phyloP scores from a whole-genome alignment of 2,888 invertebrate species.

The Palloptera scutellata region DNA sequence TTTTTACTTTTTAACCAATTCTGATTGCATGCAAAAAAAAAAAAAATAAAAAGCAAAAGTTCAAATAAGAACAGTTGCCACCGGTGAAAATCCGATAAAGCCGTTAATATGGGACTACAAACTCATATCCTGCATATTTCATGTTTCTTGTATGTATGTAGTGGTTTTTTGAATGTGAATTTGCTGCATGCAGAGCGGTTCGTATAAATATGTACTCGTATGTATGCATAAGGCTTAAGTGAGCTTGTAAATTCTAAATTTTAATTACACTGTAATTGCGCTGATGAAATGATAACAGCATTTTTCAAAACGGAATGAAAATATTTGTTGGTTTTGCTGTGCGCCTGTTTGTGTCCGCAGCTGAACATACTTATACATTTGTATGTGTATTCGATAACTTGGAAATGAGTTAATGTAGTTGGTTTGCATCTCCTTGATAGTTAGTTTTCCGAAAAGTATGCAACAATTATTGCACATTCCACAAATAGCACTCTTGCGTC shows the following conservation, averaged over 20 bases:
- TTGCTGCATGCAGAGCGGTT: not conserved
- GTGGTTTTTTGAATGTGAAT: not conserved
- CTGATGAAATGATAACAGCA: constrained; percentile 43
- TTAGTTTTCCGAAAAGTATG: too few relatives aligned
- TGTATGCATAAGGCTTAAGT: constrained; percentile 29
- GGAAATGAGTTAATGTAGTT: too few relatives aligned
- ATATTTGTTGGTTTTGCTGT: not conserved
- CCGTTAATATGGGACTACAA: constrained; percentile 12
- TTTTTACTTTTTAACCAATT: not conserved
- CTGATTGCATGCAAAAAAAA: constrained; percentile 1
- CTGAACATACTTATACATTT: not conserved
- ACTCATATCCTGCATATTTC: constrained; percentile 19
- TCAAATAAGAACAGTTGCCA: constrained; percentile 6
- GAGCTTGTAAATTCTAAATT: constrained; percentile 43
- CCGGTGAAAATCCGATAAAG: constrained; percentile 9
- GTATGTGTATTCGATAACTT: not conserved
- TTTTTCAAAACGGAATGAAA: constrained; percentile 14
- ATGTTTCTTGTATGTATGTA: not conserved
- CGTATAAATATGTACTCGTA: not conserved
- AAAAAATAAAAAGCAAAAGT: not conserved
- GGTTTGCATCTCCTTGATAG: too few relatives aligned
- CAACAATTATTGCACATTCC: too few relatives aligned
- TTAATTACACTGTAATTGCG: constrained; percentile 58
- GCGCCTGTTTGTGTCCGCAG: not conserved
- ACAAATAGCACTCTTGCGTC: too few relatives aligned